Base-by-base conservation (phyloP, 2,113 vertebrate genomes). In the Bambusicola thoracicus region DNA sequence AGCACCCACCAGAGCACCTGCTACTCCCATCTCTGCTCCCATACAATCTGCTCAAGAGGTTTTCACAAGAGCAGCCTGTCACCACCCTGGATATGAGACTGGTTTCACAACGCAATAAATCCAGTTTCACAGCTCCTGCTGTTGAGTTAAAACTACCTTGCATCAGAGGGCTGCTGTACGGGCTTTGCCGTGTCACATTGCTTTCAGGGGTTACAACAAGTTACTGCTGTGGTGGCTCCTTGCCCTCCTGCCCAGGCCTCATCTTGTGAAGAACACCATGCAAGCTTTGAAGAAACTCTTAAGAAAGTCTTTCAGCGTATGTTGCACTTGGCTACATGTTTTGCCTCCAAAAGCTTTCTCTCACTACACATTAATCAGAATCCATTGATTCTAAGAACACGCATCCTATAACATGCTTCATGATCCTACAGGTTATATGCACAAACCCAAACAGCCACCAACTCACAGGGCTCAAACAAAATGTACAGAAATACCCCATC, bases 81-180 rank as follows among this genome's bases (percentile, higher is more conserved):
- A 66, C 67, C 81, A 67, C 62, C 21, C 46, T 32, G 25, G 48
- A 34, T 65, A 76, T 69, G 40, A 65, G 62, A 10, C 14, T 44
- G 41, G 22, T 87, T 94, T 94, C 91, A 84, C 81, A 86, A 89
- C 15, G 49, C 62, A 79, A 22, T 32, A 76, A 79, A 75, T 17
- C 36, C 21, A 41, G 16, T 95, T 90, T 76, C 87, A 66, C 75
- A 85, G 66, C 53, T 89, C 74, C 15, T 38, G 49, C 36, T 65
- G 7, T 29, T 46, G 22, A 78, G 62, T 51, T 30, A 61, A 92
- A 76, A 84, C n/a, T 34, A 51, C 51, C 70, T 89, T 30, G 4
- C 41, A 41, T 89, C 62, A 72, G 61, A 49, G 30, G 13, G 38
- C 2, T 7, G 48, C 69, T 56, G 29, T 20, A 13, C 41, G 34